Evolutionary conservation across 2,113 vertebrate genomes (phyloP), one percentile per base, ranked within the genome.

Genomic region (Rhinolophus sinicus): DNA sequence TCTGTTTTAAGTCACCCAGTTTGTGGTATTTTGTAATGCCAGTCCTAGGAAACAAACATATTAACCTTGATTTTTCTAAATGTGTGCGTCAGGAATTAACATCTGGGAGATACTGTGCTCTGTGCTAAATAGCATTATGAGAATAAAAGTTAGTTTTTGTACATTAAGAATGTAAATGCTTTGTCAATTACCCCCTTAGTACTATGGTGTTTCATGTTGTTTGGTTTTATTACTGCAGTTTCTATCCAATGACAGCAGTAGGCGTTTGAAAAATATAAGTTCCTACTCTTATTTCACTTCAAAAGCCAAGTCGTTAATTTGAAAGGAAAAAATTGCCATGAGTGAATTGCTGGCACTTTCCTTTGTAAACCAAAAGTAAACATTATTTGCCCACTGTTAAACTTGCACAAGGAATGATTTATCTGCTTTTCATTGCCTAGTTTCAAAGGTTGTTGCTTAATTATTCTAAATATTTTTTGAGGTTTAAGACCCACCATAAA

Each of bases 341-440:
- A 50, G 35, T 72, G 19, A 64, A n/a, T 94, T 94, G 62, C 24
- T 22, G 13, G 16, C 72, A 24, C 33, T 93, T 85, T 70, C 50
- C 54, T 96, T 72, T 65, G 60, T 75, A 62, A 95, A 95, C 67
- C 33, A 65, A 83, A 96, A 80, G 64, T n/a, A 80, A 92, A 64
- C 19, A 7, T 70, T 44, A n/a, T 73, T 75, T 64, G 62, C 52
- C 60, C n/a, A 26, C 87, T 67, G 2, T 35, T 52, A 67, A 70
- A n/a, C 19, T 67, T 75, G 33, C 30, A 88, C 50, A 58, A 19
- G 65, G 35, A 18, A 58, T 82, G 69, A 70, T n/a, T 76, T 44
- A 15, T 58, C 44, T 80, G 30, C 87, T 56, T 26, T 72, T 78
- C 0, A 1, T 18, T 65, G 70, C 40, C 89, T 83, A 22, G 24